Conservation (phyloP, 2,797 vertebrate species). For the Caiman crocodilus region DNA sequence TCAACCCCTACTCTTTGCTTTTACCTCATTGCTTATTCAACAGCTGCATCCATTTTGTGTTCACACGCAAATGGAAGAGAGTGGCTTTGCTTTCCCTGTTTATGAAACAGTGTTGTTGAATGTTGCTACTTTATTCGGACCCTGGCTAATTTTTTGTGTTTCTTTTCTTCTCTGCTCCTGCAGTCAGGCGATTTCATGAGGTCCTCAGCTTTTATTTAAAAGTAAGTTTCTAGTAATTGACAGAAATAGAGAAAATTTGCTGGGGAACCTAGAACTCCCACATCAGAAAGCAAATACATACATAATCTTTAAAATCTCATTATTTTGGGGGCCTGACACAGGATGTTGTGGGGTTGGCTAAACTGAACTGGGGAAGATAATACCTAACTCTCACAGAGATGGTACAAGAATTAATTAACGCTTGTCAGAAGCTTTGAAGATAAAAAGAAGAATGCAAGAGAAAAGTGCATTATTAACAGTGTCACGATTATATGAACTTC, state of each 20-base stretch:
- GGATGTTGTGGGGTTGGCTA: background rate
- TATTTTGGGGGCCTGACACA: background rate
- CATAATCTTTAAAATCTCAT: background rate
- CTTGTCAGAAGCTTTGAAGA: background rate
- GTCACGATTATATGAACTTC: background rate
- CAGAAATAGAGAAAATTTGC: background rate
- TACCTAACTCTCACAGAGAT: background rate
- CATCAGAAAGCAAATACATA: background rate
- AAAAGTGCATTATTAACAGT: background rate
- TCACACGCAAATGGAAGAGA: background rate
- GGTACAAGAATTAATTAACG: conserved; percentile 10
- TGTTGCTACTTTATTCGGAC: background rate
- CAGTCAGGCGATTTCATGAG: fast-evolving
- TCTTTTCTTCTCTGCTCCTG: background rate
- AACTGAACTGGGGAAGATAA: fast-evolving
- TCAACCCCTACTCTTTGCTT: too few relatives aligned
- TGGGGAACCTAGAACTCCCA: background rate
- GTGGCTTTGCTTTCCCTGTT: background rate
- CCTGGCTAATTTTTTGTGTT: too few relatives aligned
- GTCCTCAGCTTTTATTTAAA: background rate
- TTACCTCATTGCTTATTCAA: too few relatives aligned
- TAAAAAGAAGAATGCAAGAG: background rate
- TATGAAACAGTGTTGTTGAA: background rate
- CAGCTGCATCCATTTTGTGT: too few relatives aligned
- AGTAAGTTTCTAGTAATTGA: background rate